Percentiles rank a stretch among this genome's conserved stretches.
Conservation (phyloP, 2,888 invertebrate species). For the Dicycla oo region DNA sequence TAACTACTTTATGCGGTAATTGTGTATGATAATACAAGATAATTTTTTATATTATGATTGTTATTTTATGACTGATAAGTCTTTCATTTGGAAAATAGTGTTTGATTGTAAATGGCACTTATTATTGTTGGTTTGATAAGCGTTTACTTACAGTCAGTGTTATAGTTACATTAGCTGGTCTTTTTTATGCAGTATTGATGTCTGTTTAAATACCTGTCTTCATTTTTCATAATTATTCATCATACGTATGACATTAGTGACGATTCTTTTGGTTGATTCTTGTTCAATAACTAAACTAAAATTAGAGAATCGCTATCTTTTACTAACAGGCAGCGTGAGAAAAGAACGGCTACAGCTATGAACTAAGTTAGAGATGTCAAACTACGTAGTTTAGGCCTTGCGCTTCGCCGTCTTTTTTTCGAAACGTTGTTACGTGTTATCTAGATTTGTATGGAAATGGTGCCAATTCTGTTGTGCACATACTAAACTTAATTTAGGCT, state of each 20-base stretch:
- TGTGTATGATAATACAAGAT: conserved; percentile 41
- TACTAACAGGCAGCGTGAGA: too few species aligned
- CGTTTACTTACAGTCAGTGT: conserved; percentile 9
- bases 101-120: conserved; percentile 23
- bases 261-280: too few species aligned
- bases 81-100: conserved; percentile 27
- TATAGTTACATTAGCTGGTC: neutral
- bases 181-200: conserved; percentile 8
- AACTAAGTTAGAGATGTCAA: too few species aligned
- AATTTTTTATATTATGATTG: conserved; percentile 18
- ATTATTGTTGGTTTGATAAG: conserved; percentile 46
- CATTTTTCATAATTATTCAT: neutral
- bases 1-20: conserved; percentile 18
- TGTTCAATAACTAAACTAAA: too few species aligned
- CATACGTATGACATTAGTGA: neutral
- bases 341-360: too few species aligned
- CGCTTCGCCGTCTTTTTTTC: too few species aligned
- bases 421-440: too few species aligned
- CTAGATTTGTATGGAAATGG: too few species aligned
- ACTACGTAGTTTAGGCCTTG: too few species aligned
- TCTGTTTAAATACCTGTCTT: neutral
- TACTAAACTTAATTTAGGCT: too few species aligned
- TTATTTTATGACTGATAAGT: conserved; percentile 36
- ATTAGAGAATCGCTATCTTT: too few species aligned
- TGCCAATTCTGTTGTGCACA: too few species aligned